Evolutionary conservation across 2,888 invertebrate genomes (phyloP).

Genomic region (Pandemis cinnamomeana): DNA sequence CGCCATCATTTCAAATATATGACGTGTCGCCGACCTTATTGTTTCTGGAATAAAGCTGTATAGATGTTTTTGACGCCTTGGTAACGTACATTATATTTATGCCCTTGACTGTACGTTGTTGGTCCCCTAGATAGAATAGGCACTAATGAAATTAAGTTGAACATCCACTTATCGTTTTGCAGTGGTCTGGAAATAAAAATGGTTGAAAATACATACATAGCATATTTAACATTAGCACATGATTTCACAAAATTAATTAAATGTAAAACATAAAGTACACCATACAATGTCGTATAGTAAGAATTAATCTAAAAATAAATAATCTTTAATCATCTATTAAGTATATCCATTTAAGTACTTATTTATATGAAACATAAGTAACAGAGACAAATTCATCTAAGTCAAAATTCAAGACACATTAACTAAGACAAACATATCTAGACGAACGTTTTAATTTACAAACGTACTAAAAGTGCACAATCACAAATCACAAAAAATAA

Average conservation of each 20-base stretch:
- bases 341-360: neutral
- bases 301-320: neutral
- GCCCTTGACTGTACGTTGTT: too few species aligned
- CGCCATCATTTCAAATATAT: too few species aligned
- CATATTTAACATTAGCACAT: neutral
- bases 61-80: too few species aligned
- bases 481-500: neutral
- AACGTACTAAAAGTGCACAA: conserved; percentile 2
- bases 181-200: too few species aligned
- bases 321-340: neutral
- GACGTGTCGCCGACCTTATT: too few species aligned
- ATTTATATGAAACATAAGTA: conserved; percentile 4
- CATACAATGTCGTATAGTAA: neutral
- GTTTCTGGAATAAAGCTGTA: too few species aligned
- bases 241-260: neutral
- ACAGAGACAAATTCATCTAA: neutral
- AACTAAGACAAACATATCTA: neutral
- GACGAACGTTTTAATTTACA: neutral
- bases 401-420: neutral
- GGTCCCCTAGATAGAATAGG: too few species aligned
- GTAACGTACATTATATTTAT: too few species aligned
- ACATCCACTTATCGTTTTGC: too few species aligned
- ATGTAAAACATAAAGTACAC: neutral
- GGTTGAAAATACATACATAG: neutral
- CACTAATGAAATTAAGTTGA: too few species aligned